Conservation (phyloP, 1,140 invertebrate genomes). For the Brachionus angularis region DNA sequence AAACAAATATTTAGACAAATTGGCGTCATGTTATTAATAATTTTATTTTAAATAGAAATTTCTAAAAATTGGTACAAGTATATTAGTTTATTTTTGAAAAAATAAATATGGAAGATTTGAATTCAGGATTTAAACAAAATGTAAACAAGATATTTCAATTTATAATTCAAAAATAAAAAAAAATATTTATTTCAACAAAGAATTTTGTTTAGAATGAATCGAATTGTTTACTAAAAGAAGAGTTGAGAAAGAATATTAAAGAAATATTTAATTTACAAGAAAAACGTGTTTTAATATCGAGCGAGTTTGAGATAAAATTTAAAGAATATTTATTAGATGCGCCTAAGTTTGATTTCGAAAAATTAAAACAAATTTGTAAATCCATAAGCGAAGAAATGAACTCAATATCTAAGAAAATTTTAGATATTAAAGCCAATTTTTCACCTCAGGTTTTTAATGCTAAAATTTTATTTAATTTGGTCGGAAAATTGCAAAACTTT, state of each 20-base stretch:
- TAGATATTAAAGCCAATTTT: constrained; percentile 23
- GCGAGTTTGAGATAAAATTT: constrained; percentile 19
- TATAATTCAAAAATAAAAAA: too few species aligned
- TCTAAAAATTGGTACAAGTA: too few species aligned
- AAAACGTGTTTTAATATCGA: constrained; percentile 6
- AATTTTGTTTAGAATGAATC: too few species aligned
- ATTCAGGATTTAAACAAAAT: too few species aligned
- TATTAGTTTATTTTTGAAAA: too few species aligned
- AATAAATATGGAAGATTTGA: too few species aligned
- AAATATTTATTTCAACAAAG: too few species aligned
- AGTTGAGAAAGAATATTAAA: background rate
- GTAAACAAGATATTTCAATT: too few species aligned
- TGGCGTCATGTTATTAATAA: too few species aligned
- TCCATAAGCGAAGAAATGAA: constrained; percentile 17
- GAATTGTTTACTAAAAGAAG: constrained; percentile 5
- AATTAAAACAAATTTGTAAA: constrained; percentile 21
- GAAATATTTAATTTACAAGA: constrained; percentile 12
- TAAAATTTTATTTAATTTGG: background rate
- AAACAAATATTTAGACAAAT: too few species aligned
- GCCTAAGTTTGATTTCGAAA: constrained; percentile 1
- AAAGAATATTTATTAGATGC: constrained; percentile 42
- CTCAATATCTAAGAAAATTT: constrained; percentile 3
- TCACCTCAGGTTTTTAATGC: constrained; percentile 14
- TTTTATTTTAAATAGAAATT: too few species aligned
- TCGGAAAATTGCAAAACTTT: constrained; percentile 1